phyloP scores from a whole-genome alignment of 2,888 invertebrate species.

The Rhabditoides inermis region DNA sequence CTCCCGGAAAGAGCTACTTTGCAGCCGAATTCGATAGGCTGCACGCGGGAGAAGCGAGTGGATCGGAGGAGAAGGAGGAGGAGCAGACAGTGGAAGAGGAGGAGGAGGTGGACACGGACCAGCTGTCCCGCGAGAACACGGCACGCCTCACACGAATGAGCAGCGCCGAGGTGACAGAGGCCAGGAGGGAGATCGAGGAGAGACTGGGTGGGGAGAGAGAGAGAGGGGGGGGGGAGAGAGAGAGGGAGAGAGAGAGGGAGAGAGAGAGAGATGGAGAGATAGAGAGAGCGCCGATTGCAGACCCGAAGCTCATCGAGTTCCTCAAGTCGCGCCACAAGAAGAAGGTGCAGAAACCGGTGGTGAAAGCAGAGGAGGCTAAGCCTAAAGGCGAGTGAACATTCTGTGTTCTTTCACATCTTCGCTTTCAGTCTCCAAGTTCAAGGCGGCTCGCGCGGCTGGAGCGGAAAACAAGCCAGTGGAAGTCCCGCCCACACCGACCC shows the following conservation, averaged over 20 bases:
- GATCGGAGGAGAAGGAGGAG: slow-evolving; percentile 5
- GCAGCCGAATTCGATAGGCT: slow-evolving; percentile 39
- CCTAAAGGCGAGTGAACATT: slow-evolving; percentile 3
- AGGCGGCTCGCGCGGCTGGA: not conserved
- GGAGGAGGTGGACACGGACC: slow-evolving; percentile 1
- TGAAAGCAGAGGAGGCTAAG: slow-evolving; percentile 7
- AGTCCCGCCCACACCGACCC: slow-evolving; percentile 2
- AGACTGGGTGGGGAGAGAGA: slow-evolving; percentile 17
- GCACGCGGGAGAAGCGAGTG: slow-evolving; percentile 12
- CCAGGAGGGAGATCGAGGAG: slow-evolving; percentile 27
- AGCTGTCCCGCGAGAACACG: slow-evolving; percentile 15
- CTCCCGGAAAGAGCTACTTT: slow-evolving; percentile 37
- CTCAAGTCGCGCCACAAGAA: slow-evolving; percentile 22
- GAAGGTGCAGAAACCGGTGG: slow-evolving; percentile 1
- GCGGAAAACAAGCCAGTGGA: slow-evolving; percentile 5
- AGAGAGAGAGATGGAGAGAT: slow-evolving; percentile 28
- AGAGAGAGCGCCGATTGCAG: slow-evolving; percentile 13
- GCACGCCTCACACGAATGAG: slow-evolving; percentile 15
- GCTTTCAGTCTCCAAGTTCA: slow-evolving; percentile 14
- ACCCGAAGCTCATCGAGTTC: slow-evolving; percentile 32
- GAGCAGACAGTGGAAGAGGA: slow-evolving; percentile 6
- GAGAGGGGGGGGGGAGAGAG: too few species aligned
- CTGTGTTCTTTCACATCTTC: not conserved
- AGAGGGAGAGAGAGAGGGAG: slow-evolving; percentile 24
- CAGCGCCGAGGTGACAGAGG: slow-evolving; percentile 24